Evolutionary conservation across 2,888 invertebrate species (phyloP).

Genomic region (Ophion ellenae): DNA sequence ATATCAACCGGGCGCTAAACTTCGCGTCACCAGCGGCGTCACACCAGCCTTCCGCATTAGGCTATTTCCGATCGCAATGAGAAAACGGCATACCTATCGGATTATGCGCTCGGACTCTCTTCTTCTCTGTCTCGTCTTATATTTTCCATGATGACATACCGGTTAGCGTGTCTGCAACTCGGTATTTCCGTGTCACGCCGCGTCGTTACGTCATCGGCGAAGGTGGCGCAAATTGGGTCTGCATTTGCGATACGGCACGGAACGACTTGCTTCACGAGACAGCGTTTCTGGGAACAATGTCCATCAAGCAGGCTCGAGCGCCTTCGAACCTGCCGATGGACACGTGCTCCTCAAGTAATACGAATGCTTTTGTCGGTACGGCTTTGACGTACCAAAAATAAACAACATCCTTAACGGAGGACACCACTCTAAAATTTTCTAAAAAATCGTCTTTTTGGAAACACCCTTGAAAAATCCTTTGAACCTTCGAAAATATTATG

Average conservation of each 20-base stretch:
- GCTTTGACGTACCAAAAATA: too few species aligned
- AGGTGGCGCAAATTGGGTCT: neutral
- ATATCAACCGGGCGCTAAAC: constrained; percentile 27
- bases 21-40: constrained; percentile 22
- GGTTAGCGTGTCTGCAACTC: neutral
- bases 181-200: neutral
- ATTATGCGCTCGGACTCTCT: neutral
- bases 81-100: neutral
- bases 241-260: neutral
- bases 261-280: neutral
- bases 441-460: too few species aligned
- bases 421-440: too few species aligned
- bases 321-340: too few species aligned
- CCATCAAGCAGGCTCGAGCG: neutral
- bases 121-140: neutral
- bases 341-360: too few species aligned
- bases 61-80: neutral
- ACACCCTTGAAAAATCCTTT: too few species aligned
- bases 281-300: neutral
- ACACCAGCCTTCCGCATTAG: neutral
- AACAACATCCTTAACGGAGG: too few species aligned
- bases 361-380: too few species aligned
- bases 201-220: neutral
- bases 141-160: neutral
- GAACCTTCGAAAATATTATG: too few species aligned